Conservation (phyloP, 2,888 invertebrate genomes). For the Tinea semifulvella region DNA sequence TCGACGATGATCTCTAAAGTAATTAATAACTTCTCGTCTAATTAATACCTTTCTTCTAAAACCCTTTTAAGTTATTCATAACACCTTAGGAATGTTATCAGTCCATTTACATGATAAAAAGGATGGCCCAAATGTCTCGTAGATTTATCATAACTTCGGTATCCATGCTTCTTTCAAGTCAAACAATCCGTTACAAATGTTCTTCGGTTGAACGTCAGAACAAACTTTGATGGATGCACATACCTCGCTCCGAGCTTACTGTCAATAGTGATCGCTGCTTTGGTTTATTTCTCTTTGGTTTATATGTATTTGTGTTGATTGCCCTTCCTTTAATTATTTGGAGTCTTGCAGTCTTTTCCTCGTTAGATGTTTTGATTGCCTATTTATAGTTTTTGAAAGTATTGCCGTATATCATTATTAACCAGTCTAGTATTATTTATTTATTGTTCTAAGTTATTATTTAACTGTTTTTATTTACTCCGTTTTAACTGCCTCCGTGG, state of each 20-base stretch:
- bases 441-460: too few species aligned
- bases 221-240: conserved; percentile 9
- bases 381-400: too few species aligned
- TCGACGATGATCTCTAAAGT: too few species aligned
- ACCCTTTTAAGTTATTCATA: background rate
- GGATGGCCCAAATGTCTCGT: conserved; percentile 16
- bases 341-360: too few species aligned
- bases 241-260: background rate
- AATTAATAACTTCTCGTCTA: too few species aligned
- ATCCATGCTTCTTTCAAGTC: conserved; percentile 22
- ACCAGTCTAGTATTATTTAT: too few species aligned
- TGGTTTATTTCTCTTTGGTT: background rate
- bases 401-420: too few species aligned
- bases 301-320: background rate
- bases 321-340: too few species aligned
- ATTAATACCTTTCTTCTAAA: too few species aligned
- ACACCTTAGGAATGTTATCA: conserved; percentile 9
- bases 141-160: conserved; percentile 25
- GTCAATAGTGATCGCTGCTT: background rate
- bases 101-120: conserved; percentile 8
- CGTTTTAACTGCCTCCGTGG: too few species aligned
- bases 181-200: conserved; percentile 29
- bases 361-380: too few species aligned
- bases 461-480: too few species aligned
- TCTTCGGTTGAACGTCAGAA: conserved; percentile 19